A percentile compares a stretch with the other conserved stretches of the same genome.
Conservation (phyloP, 2,888 invertebrate species). For the Anarsia innoxiella region DNA sequence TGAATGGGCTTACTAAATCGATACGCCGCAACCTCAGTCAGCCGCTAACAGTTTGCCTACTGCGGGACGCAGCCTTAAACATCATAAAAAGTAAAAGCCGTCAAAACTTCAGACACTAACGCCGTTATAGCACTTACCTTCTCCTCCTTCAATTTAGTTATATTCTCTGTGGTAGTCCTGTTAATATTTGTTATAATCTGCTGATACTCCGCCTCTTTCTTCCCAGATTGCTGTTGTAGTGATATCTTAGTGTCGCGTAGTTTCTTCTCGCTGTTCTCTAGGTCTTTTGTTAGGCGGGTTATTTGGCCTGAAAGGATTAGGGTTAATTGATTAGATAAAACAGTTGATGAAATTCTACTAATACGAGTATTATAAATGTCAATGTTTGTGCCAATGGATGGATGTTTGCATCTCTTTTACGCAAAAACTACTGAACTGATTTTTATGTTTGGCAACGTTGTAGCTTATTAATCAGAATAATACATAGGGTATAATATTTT, state of each 20-base stretch:
- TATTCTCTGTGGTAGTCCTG: conserved; percentile 82
- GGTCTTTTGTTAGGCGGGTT: conserved; percentile 81
- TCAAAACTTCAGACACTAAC: neutral
- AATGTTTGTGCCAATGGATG: no score
- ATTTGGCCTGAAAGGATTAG: conserved; percentile 80
- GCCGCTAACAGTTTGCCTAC: neutral
- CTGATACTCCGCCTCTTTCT: conserved; percentile 87
- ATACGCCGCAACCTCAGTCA: no score
- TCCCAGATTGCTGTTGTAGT: conserved; percentile 82
- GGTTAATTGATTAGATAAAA: no score
- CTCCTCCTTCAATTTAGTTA: conserved; percentile 85
- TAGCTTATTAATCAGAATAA: no score
- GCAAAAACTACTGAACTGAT: no score
- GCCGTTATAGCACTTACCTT: conserved; percentile 72
- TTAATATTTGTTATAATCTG: conserved; percentile 83
- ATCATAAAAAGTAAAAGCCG: neutral
- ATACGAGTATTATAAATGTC: no score
- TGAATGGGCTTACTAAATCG: no score
- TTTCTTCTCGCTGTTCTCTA: conserved; percentile 81
- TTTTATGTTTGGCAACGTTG: no score
- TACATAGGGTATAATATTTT: no score
- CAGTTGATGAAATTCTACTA: no score
- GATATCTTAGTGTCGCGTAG: conserved; percentile 79
- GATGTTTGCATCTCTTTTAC: no score
- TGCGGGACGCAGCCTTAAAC: neutral